A percentile compares a stretch with the other conserved stretches of the same genome.
Evolutionary conservation across 2,113 vertebrate species (phyloP).

Genomic region (Tenebrosternarchus preto): DNA sequence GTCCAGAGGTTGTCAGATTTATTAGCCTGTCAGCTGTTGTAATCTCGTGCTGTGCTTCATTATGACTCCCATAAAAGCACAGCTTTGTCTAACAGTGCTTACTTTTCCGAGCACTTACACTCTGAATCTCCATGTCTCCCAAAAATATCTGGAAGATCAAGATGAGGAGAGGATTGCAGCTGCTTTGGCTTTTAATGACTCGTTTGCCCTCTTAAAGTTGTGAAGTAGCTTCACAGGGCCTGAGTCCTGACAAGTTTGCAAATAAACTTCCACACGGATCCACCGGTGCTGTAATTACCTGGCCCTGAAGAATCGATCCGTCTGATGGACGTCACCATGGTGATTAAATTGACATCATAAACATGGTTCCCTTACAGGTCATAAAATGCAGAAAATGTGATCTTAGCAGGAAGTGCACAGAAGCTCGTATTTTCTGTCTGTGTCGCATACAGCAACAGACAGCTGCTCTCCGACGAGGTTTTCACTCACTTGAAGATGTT

Average conservation of each 20-base stretch:
- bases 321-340: background rate
- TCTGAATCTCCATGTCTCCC: conserved; percentile 6
- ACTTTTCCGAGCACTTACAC: conserved; percentile 5
- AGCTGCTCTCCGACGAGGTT: no score
- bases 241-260: conserved; percentile 20
- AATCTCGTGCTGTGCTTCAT: conserved; percentile 38
- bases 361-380: conserved; percentile 7
- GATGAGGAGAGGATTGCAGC: background rate
- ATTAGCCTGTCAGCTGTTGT: conserved; percentile 39
- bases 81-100: conserved; percentile 9
- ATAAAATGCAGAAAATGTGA: conserved; percentile 16
- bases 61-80: conserved; percentile 23
- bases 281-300: conserved; percentile 51
- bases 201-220: background rate
- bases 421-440: no score
- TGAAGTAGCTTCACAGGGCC: conserved; percentile 10
- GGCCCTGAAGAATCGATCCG: conserved; percentile 53
- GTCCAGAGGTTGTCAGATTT: conserved; percentile 40
- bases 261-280: conserved; percentile 43
- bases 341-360: conserved; percentile 35
- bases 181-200: background rate
- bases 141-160: conserved; percentile 8
- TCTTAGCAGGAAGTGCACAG: background rate
- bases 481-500: no score
- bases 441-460: no score